phyloP scores from a whole-genome alignment of 2,888 invertebrate species.

The Scotopteryx bipunctaria region DNA sequence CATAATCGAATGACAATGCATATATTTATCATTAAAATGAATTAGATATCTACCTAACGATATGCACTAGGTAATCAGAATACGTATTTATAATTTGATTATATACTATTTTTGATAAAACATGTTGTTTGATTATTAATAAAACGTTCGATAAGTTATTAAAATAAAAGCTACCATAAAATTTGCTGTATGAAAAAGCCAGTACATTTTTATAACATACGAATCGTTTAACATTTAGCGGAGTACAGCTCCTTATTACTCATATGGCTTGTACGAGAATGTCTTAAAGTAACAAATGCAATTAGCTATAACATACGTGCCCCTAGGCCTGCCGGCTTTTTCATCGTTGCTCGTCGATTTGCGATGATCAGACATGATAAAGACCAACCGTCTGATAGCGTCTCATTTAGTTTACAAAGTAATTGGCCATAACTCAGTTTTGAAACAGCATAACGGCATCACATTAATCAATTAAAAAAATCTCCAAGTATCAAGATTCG shows the following conservation, averaged over 20 bases:
- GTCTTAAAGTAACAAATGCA: slow-evolving; percentile 50
- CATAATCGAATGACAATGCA: slow-evolving; percentile 36
- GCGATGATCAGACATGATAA: slow-evolving; percentile 57
- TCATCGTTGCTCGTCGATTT: slow-evolving; percentile 55
- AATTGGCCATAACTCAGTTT: slow-evolving; percentile 26
- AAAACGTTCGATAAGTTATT: not conserved
- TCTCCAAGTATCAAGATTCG: slow-evolving; percentile 63
- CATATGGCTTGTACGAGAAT: slow-evolving; percentile 3
- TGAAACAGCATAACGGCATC: slow-evolving; percentile 18
- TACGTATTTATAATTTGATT: too few relatives aligned
- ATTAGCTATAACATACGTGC: slow-evolving; percentile 52
- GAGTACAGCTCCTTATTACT: slow-evolving; percentile 10
- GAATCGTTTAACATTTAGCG: slow-evolving; percentile 20
- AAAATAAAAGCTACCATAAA: slow-evolving; percentile 1
- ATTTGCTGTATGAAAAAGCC: not conserved
- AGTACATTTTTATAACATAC: slow-evolving; percentile 7
- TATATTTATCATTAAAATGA: not conserved
- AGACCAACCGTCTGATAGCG: slow-evolving; percentile 46
- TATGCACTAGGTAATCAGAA: too few relatives aligned
- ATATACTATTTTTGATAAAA: too few relatives aligned
- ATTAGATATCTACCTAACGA: not conserved
- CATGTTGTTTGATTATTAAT: too few relatives aligned
- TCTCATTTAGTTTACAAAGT: slow-evolving; percentile 31
- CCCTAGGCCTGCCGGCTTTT: slow-evolving; percentile 39
- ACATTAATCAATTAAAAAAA: slow-evolving; percentile 16